Evolutionary conservation across 1,140 invertebrate genomes (phyloP).

Genomic region (Andricus grossulariae): DNA sequence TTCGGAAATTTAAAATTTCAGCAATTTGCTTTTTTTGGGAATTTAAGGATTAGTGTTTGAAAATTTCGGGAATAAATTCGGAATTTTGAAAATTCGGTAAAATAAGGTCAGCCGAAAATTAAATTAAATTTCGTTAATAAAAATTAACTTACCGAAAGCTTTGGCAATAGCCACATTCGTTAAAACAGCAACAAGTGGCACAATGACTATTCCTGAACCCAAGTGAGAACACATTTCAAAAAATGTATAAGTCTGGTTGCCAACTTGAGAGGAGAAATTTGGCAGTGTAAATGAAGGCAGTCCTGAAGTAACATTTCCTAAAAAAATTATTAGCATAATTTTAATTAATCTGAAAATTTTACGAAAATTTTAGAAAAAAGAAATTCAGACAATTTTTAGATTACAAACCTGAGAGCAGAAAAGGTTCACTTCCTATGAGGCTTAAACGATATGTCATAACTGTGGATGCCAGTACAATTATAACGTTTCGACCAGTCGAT

Average conservation of each 20-base stretch:
- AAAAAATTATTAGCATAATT: conserved; percentile 42
- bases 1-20: no score
- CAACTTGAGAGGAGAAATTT: conserved; percentile 74
- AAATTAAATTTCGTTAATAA: background rate
- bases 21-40: no score
- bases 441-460: conserved; percentile 75
- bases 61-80: no score
- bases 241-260: conserved; percentile 78
- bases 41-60: no score
- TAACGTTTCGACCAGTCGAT: conserved; percentile 86
- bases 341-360: background rate
- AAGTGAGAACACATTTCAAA: conserved; percentile 80
- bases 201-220: conserved; percentile 81
- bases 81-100: no score
- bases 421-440: conserved; percentile 65
- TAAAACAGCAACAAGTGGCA: conserved; percentile 84
- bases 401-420: conserved; percentile 75
- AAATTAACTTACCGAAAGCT: conserved; percentile 80
- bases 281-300: conserved; percentile 78
- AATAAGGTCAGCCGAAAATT: no score
- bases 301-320: conserved; percentile 79
- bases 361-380: no score
- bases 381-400: background rate
- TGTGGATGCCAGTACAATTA: conserved; percentile 82
- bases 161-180: conserved; percentile 89